These are phyloP conservation scores for Leptinotarsa tumamoca DNA, from an alignment of 2,888 invertebrate genomes.

Conservation along the genomic window DNA sequence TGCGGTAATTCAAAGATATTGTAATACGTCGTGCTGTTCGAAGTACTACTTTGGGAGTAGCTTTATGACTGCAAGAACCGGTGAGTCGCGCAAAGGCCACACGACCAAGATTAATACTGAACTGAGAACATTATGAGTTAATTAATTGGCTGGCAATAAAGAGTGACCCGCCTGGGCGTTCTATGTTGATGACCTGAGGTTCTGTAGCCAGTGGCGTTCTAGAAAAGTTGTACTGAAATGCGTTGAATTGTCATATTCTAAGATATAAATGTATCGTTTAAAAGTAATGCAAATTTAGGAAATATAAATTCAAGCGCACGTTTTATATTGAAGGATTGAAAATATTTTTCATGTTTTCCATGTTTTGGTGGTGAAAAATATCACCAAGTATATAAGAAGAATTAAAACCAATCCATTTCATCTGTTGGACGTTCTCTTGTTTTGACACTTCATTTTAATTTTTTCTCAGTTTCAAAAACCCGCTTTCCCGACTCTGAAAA, in stretches of 20 bases:
- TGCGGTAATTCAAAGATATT: constrained; percentile 18
- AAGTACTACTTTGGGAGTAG: constrained; percentile 38
- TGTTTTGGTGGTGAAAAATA: too few relatives aligned
- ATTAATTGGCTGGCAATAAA: constrained; percentile 49
- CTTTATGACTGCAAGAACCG: constrained; percentile 29
- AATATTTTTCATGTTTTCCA: too few relatives aligned
- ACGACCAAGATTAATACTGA: constrained; percentile 50
- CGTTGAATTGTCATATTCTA: too few relatives aligned
- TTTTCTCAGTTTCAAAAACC: too few relatives aligned
- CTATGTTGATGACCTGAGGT: constrained; percentile 14
- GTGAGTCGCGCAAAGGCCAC: constrained; percentile 31
- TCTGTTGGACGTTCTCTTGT: too few relatives aligned
- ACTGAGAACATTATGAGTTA: constrained; percentile 50
- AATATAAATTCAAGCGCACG: too few relatives aligned
- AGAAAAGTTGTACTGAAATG: too few relatives aligned
- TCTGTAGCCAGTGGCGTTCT: neutral
- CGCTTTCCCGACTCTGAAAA: too few relatives aligned
- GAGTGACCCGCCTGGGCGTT: constrained; percentile 15
- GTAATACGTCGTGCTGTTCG: constrained; percentile 29
- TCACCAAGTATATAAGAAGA: too few relatives aligned
- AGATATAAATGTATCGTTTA: neutral
- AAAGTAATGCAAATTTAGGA: neutral
- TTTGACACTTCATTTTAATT: too few relatives aligned
- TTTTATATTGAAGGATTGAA: too few relatives aligned
- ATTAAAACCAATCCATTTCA: too few relatives aligned